Evolutionary conservation across 2,888 invertebrate genomes (phyloP), one percentile per base, ranked within the genome.

Genomic region (Camponotus fellah): DNA sequence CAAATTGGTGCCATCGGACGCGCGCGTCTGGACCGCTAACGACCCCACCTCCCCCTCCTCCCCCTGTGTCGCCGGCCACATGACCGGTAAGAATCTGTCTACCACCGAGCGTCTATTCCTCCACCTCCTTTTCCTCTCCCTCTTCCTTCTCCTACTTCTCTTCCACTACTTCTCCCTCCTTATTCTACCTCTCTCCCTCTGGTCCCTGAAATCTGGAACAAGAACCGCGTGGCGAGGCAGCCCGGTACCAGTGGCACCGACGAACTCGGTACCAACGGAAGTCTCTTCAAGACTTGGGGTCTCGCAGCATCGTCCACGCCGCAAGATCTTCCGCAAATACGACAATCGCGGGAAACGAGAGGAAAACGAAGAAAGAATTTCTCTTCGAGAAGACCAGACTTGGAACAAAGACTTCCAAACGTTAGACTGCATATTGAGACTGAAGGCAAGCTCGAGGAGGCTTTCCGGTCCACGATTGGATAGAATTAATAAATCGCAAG

Each of bases 211-310:
- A 91, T 89, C 90, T 90, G 88, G 92, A 92, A 91, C 92, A 92
- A 92, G 91, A 92, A 91, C 90, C 91, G 91, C 92, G 90, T 92
- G 91, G 91, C 89, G 86, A 91, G 89, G 89, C 89, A 74, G 87
- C 85, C 89, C 90, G 90, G 89, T 90, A 92, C 88, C 92, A 93
- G 93, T 93, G 90, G 88, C 91, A 91, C 91, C 91, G 92, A 89
- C 88, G 87, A 90, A 87, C 92, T 91, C 91, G 92, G 92, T 92
- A 91, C 91, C 90, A 91, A 75, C 92, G 89, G 91, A 91, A 85
- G 87, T 90, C 90, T 82, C 82, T 82, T 79, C 58, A 21, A 34
- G n/a, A 26, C 56, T 65, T 17, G 9, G 14, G 58, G 0, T 32
- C 56, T 46, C 37, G n/a, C 12, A 56, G 56, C 40, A 56, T 77